Conservation (phyloP, 2,888 invertebrate genomes). For the Drosophila lutescens region DNA sequence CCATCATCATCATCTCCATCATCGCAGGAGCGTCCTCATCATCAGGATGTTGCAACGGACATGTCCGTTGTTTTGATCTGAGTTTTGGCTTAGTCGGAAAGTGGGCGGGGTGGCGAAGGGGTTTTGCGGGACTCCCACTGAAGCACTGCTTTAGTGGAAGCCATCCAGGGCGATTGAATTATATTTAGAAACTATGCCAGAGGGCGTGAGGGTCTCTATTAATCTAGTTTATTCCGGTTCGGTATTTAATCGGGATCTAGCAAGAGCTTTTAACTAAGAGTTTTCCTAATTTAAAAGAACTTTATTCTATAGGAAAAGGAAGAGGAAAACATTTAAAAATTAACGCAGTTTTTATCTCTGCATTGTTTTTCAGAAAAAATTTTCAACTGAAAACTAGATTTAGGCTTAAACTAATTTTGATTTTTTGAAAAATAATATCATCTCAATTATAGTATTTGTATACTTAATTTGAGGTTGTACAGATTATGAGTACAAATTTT, state of each 20-base stretch:
- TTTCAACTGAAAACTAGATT: no score
- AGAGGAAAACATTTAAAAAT: no score
- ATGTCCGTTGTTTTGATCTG: slow-evolving; percentile 24
- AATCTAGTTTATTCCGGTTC: not conserved
- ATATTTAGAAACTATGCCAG: not conserved
- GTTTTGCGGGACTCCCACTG: not conserved
- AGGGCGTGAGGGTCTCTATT: not conserved
- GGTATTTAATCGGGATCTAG: not conserved
- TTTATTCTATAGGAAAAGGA: no score
- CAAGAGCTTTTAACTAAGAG: no score
- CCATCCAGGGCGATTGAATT: not conserved
- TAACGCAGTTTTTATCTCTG: no score
- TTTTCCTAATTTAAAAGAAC: not conserved
- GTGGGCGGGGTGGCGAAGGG: not conserved
- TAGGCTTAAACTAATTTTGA: no score
- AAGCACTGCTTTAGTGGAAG: not conserved
- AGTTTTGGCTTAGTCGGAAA: slow-evolving; percentile 5
- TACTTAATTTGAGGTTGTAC: no score
- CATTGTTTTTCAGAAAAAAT: no score
- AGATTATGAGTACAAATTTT: no score
- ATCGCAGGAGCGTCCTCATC: slow-evolving; percentile 8
- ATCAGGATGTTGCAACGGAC: slow-evolving; percentile 40
- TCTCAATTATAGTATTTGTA: no score
- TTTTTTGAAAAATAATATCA: no score
- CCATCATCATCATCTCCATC: slow-evolving; percentile 81